Evolutionary conservation across 2,888 invertebrate genomes (phyloP).

Genomic region (Amphimallon solstitiale): DNA sequence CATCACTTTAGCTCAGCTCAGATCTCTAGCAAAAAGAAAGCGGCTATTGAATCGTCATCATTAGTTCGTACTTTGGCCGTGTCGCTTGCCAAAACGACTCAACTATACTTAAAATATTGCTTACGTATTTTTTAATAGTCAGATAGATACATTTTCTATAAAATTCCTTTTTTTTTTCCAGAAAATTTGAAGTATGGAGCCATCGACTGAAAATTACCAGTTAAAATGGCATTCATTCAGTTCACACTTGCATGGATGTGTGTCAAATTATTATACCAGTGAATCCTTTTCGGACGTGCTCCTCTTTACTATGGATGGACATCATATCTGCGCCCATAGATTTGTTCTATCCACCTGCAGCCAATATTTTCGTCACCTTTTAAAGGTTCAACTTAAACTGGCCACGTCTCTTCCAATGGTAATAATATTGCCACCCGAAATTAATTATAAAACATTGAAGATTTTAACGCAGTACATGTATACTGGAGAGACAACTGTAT

Average conservation of each 20-base stretch:
- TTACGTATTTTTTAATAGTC: too few relatives aligned
- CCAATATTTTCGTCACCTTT: slow-evolving; percentile 69
- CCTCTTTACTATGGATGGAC: slow-evolving; percentile 80
- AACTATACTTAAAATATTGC: neutral
- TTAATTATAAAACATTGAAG: slow-evolving; percentile 81
- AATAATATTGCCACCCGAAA: slow-evolving; percentile 83
- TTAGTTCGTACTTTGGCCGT: too few relatives aligned
- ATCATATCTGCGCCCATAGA: slow-evolving; percentile 85
- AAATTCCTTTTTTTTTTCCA: slow-evolving; percentile 45
- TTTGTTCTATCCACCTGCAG: slow-evolving; percentile 87
- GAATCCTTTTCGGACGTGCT: slow-evolving; percentile 86
- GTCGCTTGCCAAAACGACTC: too few relatives aligned
- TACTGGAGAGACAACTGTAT: slow-evolving; percentile 82
- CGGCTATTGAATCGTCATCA: too few relatives aligned
- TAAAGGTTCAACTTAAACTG: slow-evolving; percentile 61
- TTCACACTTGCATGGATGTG: slow-evolving; percentile 82
- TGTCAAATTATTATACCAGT: slow-evolving; percentile 76
- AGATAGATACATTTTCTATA: too few relatives aligned
- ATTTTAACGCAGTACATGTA: slow-evolving; percentile 89
- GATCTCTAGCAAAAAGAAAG: too few relatives aligned
- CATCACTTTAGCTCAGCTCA: neutral
- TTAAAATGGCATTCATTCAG: slow-evolving; percentile 90
- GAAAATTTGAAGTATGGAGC: slow-evolving; percentile 62
- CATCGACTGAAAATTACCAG: slow-evolving; percentile 80
- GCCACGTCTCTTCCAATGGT: slow-evolving; percentile 64